Evolutionary conservation across 2,797 vertebrate species (phyloP).

Genomic region (Parambassis ranga): DNA sequence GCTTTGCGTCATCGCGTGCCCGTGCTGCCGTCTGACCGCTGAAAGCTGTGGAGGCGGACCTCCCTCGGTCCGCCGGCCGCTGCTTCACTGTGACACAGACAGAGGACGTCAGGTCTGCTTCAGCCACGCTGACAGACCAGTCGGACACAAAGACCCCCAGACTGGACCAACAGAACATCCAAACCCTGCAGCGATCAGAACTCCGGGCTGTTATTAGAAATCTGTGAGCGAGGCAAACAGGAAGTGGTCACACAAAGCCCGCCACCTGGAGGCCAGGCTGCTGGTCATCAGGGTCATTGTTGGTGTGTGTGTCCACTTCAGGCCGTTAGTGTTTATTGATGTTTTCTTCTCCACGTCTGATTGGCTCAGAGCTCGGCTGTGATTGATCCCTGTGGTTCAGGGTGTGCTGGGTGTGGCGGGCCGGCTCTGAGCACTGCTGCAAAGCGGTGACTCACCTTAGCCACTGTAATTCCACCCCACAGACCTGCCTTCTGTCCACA

Average conservation of each 20-base stretch:
- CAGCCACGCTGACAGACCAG: too few species aligned
- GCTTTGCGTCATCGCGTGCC: conserved; percentile 35
- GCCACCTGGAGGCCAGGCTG: too few species aligned
- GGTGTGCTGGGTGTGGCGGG: conserved; percentile 9
- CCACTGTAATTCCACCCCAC: conserved; percentile 55
- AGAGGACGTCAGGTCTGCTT: too few species aligned
- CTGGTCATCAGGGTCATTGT: too few species aligned
- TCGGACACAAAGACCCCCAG: too few species aligned
- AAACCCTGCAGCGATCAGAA: too few species aligned
- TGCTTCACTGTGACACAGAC: too few species aligned
- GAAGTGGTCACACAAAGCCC: too few species aligned
- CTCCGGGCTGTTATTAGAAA: too few species aligned
- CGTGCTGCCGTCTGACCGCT: conserved; percentile 5
- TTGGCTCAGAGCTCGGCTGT: not conserved
- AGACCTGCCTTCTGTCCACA: not conserved
- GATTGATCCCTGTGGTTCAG: conserved; percentile 26
- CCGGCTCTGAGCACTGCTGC: conserved; percentile 38
- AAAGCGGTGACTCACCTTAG: conserved; percentile 61
- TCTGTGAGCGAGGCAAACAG: too few species aligned
- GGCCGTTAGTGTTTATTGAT: conserved; percentile 20
- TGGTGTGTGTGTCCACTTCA: too few species aligned
- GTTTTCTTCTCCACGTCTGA: not conserved
- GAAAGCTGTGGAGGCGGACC: conserved; percentile 3
- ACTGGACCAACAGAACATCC: too few species aligned
- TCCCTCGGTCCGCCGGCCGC: not conserved